Percentiles rank a stretch among this genome's conserved stretches.
Evolutionary conservation across 2,113 vertebrate species (phyloP).

Genomic region (Phrynosoma blainvillii): DNA sequence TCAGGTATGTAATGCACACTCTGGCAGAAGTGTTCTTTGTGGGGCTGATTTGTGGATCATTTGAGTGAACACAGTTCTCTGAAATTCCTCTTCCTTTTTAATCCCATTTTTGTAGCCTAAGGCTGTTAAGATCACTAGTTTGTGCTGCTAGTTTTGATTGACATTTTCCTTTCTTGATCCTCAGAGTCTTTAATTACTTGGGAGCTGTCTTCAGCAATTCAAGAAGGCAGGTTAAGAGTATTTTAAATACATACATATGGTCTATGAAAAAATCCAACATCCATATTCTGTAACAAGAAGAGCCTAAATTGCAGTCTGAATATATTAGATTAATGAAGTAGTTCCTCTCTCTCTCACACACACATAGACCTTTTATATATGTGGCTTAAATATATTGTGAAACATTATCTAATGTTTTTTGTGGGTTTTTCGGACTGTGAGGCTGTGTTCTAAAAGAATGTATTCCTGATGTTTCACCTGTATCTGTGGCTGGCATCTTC

Average conservation of each 20-base stretch:
- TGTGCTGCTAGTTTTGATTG: no score
- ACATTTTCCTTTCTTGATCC: background rate
- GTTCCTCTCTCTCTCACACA: no score
- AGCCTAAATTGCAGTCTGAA: background rate
- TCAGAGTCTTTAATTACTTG: background rate
- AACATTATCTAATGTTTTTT: no score
- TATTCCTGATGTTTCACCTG: no score
- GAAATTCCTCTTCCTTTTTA: background rate
- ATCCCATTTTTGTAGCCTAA: background rate
- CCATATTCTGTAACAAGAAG: background rate
- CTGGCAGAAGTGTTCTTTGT: no score
- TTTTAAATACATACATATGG: background rate
- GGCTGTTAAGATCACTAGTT: background rate
- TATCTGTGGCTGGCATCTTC: no score
- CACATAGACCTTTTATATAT: accelerated
- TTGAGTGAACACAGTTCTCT: background rate
- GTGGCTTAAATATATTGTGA: background rate
- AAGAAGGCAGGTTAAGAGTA: background rate
- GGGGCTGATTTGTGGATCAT: background rate
- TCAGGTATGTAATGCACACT: conserved; percentile 73
- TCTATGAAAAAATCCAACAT: background rate
- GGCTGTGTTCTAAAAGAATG: no score
- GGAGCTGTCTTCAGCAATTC: background rate
- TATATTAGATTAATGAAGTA: no score
- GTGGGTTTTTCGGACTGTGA: no score